phyloP scores from a whole-genome alignment of 30 jellyfish, hydroid and myxozoan species.

The Hydractinia symbiolongicarpus region DNA sequence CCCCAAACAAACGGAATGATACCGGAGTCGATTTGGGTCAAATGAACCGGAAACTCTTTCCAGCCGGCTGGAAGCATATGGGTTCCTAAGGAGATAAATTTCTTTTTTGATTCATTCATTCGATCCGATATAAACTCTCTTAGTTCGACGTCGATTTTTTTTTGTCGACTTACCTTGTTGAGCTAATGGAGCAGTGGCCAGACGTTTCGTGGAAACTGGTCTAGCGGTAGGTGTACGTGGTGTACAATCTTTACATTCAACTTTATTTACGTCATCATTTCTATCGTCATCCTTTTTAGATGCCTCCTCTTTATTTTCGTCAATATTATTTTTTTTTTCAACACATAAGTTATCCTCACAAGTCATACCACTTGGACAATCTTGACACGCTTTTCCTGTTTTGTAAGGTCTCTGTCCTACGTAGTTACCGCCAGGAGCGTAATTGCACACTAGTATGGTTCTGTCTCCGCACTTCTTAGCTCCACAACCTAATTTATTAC shows the following conservation, averaged over 20 bases:
- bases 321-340: slow-evolving; percentile 22
- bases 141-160: not conserved
- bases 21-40: slow-evolving; percentile 78
- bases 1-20: slow-evolving; percentile 64
- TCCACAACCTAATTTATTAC: slow-evolving; percentile 85
- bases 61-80: slow-evolving; percentile 72
- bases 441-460: slow-evolving; percentile 82
- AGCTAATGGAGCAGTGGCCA: slow-evolving; percentile 1
- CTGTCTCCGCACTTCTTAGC: slow-evolving; percentile 93
- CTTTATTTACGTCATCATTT: too few relatives aligned
- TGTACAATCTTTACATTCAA: not conserved
- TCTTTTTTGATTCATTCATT: too few relatives aligned
- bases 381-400: slow-evolving; percentile 74
- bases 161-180: not conserved
- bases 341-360: slow-evolving; percentile 84
- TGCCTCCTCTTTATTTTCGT: not conserved
- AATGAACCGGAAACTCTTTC: slow-evolving; percentile 55
- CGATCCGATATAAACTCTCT: too few relatives aligned
- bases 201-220: not conserved
- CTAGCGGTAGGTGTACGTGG: not conserved
- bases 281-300: not conserved
- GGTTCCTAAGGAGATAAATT: slow-evolving; percentile 17
- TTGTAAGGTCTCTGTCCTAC: slow-evolving; percentile 90
- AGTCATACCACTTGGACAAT: slow-evolving; percentile 68
- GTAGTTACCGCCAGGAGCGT: slow-evolving; percentile 98